phyloP scores from a whole-genome alignment of 2,797 vertebrate genomes.

The Periophthalmus magnuspinnatus region DNA sequence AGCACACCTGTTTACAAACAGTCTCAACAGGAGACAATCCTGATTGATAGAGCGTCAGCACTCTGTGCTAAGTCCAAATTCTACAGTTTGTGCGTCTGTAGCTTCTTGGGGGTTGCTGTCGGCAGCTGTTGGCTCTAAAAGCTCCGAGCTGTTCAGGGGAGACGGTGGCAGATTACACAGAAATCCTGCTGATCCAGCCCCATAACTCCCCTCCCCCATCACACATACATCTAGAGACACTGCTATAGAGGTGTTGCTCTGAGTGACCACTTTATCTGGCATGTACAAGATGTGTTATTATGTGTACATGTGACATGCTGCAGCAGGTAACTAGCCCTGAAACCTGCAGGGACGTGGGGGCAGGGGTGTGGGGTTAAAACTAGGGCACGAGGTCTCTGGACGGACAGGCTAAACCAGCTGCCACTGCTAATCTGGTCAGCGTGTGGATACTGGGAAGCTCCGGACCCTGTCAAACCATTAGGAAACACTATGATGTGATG shows the following conservation, averaged over 20 bases:
- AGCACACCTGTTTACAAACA: neutral
- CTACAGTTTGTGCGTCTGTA: conserved; percentile 10
- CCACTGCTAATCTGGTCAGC: conserved; percentile 1
- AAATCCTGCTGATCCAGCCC: conserved; percentile 67
- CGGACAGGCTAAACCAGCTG: conserved; percentile 37
- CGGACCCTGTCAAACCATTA: conserved; percentile 30
- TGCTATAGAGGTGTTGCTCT: conserved; percentile 30
- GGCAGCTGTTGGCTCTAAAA: conserved; percentile 64
- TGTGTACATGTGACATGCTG: conserved; percentile 35
- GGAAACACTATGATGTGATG: conserved; percentile 15
- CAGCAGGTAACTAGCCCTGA: conserved; percentile 44
- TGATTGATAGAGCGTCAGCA: conserved; percentile 2
- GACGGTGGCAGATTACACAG: conserved; percentile 67
- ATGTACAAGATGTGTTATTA: conserved; percentile 36
- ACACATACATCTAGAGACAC: conserved; percentile 30
- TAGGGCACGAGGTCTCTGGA: conserved; percentile 43
- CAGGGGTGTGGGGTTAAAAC: conserved; percentile 46
- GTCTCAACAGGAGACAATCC: conserved; percentile 3
- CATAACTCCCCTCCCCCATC: conserved; percentile 38
- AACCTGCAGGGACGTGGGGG: conserved; percentile 8
- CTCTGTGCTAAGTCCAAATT: conserved; percentile 8
- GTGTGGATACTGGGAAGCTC: conserved; percentile 17
- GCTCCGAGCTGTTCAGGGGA: conserved; percentile 48
- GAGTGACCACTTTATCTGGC: conserved; percentile 43
- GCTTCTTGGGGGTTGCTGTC: conserved; percentile 19